A percentile compares a stretch with the other conserved stretches of the same genome.
phyloP scores from a whole-genome alignment of 2,888 invertebrate genomes.

The Oligia latruncula region DNA sequence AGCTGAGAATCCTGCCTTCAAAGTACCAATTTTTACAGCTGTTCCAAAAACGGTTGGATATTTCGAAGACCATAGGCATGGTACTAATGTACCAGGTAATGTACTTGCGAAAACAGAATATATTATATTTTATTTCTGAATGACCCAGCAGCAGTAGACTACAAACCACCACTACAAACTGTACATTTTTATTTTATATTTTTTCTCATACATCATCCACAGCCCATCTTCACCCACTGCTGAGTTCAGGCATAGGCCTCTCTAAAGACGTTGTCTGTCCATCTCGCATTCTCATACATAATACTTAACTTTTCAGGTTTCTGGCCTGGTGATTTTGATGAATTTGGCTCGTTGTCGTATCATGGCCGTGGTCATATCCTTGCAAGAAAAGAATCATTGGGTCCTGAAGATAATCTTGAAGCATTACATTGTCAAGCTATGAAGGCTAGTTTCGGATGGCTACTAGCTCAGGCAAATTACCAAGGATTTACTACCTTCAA shows the following conservation, averaged over 20 bases:
- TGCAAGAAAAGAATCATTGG: conserved; percentile 84
- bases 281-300: background rate
- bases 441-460: conserved; percentile 94
- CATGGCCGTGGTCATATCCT: conserved; percentile 92
- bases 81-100: conserved; percentile 93
- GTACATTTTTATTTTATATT: too few relatives aligned
- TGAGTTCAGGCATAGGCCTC: too few relatives aligned
- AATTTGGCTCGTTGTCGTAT: conserved; percentile 94
- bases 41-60: conserved; percentile 92
- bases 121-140: background rate
- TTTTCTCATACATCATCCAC: too few relatives aligned
- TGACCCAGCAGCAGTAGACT: background rate
- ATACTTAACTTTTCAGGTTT: conserved; percentile 89
- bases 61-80: conserved; percentile 89
- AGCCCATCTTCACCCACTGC: too few relatives aligned
- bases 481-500: conserved; percentile 97
- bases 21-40: conserved; percentile 90
- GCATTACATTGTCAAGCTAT: conserved; percentile 94
- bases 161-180: too few relatives aligned
- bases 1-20: conserved; percentile 88
- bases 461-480: conserved; percentile 94
- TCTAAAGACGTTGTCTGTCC: too few relatives aligned
- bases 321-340: conserved; percentile 95
- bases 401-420: conserved; percentile 90
- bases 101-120: background rate